A percentile compares a stretch with the other conserved stretches of the same genome.
These are phyloP conservation scores for Adelges cooleyi DNA, from an alignment of 1,140 invertebrate species.

Conservation along the genomic window DNA sequence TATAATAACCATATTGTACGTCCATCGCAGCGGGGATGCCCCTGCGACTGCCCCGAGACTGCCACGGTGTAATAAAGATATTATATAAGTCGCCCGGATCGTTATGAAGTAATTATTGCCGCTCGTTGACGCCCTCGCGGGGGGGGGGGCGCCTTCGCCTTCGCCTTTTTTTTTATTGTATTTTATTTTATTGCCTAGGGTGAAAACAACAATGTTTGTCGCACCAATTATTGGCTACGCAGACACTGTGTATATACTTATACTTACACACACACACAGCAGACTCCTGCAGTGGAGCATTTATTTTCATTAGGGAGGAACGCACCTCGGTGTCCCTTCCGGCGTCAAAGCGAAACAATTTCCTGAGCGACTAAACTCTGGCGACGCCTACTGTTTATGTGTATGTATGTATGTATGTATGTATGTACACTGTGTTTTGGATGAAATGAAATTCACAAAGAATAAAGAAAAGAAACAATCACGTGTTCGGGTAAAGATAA, in stretches of 20 bases:
- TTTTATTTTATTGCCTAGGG: not conserved
- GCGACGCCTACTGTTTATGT: not conserved
- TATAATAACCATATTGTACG: too few species aligned
- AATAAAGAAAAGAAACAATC: too few species aligned
- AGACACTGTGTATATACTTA: not conserved
- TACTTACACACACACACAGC: not conserved
- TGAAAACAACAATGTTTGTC: not conserved
- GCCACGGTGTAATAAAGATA: conserved; percentile 3
- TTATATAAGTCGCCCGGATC: not conserved
- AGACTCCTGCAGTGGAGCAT: not conserved
- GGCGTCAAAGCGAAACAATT: conserved; percentile 25
- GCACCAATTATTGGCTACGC: not conserved
- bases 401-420: not conserved
- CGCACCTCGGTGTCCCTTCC: conserved; percentile 10
- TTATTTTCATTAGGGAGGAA: conserved; percentile 19
- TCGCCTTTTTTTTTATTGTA: not conserved
- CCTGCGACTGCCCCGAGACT: too few species aligned
- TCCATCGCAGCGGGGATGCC: too few species aligned
- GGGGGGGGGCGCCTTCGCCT: not conserved
- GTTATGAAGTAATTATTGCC: not conserved
- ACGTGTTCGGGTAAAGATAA: too few species aligned
- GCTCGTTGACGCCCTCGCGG: not conserved
- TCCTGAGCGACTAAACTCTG: conserved; percentile 4
- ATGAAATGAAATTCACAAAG: too few species aligned
- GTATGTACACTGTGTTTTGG: too few species aligned